Conservation (phyloP, 35 echinoderm and acorn worm species). For the Hemicentrotus pulcherrimus region DNA sequence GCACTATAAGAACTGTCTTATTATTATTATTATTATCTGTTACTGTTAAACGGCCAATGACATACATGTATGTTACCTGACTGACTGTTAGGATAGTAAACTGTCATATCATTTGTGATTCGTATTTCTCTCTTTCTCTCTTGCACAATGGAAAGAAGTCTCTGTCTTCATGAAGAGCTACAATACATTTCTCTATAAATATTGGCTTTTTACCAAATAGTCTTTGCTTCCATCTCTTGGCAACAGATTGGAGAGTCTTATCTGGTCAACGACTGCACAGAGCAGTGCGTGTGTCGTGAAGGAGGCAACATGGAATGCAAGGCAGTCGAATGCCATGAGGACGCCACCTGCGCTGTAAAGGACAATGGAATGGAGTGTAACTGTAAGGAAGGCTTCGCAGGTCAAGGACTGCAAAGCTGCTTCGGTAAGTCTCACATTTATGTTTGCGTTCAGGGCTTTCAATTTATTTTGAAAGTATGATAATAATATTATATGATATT, state of each 20-base stretch:
- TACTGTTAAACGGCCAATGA: no score
- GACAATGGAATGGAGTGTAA: constrained; percentile 54
- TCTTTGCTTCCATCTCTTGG: neutral
- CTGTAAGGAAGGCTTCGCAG: constrained; percentile 60
- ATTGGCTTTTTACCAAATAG: no score
- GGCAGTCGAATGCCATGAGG: constrained; percentile 34
- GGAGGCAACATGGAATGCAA: constrained; percentile 3
- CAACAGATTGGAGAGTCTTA: constrained; percentile 36
- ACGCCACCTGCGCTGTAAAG: constrained; percentile 39
- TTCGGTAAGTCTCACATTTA: constrained; percentile 22
- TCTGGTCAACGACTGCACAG: neutral
- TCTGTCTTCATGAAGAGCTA: neutral
- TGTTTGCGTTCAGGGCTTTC: no score
- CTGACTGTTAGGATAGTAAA: no score
- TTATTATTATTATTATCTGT: no score
- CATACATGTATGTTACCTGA: no score
- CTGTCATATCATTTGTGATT: no score
- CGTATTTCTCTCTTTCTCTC: no score
- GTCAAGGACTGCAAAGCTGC: constrained; percentile 51
- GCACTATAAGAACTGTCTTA: no score
- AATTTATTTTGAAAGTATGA: no score
- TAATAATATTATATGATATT: no score
- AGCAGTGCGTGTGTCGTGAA: neutral
- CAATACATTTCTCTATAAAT: neutral
- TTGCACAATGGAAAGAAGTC: no score